Evolutionary conservation across 1,140 invertebrate genomes (phyloP), one percentile per base, ranked within the genome.

Genomic region (Caenorhabditis inopinata): DNA sequence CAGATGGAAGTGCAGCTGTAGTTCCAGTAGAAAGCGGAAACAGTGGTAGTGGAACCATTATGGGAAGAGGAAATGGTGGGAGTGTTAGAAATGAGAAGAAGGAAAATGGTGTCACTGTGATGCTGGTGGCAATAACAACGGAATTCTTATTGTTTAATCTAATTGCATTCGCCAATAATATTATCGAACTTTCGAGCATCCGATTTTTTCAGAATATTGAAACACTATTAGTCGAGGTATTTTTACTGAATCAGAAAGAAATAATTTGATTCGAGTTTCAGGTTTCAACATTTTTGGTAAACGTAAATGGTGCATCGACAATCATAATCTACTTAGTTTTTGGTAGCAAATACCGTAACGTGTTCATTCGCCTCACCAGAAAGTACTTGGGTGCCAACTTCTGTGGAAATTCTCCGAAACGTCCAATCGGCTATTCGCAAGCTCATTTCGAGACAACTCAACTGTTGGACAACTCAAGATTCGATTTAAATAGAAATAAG

Each of bases 141-240:
- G 74, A 68, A 25, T 83, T 83, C 51, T 32, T 83, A 23, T 46
- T 82, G 14, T 82, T 81, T 75, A 83, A 83, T 35, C 25, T 74
- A n/a, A 49, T 83, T 35, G 82, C 82, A 3, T 83, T 83, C 18
- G 58, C 74, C 16, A 83, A 82, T 35, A 83, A 83, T 78, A 80
- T 83, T 23, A 74, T 83, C 3, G 82, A 83, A 27, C 21, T 79
- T 9, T 74, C 46, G 25, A 78, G 45, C 1, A 77, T 68, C 45
- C 77, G 82, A 16, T 45, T 32, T 18, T 38, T 42, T 21, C 18
- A 23, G 12, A 32, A 58, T 47, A 45, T 78, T 23, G 76, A 78
- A 49, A 82, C 80, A 1, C 74, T 74, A 21, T 32, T 83, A 14
- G 82, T 83, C 3, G 82, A 83, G 48, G 68, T 77, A n/a, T 16